These are phyloP conservation scores for Gastrophysa polygoni DNA, from an alignment of 2,888 invertebrate species.

Conservation along the genomic window DNA sequence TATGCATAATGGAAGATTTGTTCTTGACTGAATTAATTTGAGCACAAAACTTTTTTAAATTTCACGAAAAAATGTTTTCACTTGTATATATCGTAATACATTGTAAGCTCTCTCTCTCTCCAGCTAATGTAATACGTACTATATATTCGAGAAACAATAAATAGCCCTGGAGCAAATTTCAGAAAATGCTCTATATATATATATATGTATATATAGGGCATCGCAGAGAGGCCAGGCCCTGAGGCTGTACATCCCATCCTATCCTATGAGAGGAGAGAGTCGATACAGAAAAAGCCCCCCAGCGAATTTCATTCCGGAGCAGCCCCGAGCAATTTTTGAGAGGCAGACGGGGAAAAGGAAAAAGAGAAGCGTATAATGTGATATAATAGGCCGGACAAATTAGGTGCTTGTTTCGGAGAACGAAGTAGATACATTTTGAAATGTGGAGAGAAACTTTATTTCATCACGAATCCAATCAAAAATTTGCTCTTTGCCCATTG, in stretches of 20 bases:
- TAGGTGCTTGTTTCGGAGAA: background rate
- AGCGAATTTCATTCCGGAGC: background rate
- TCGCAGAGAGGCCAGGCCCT: background rate
- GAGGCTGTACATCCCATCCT: background rate
- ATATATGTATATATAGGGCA: background rate
- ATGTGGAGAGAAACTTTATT: too few species aligned
- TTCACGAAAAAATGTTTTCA: too few species aligned
- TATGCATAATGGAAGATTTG: too few species aligned
- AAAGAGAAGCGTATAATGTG: background rate
- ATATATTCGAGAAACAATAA: background rate
- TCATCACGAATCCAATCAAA: too few species aligned
- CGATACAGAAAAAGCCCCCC: background rate
- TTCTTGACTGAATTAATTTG: too few species aligned
- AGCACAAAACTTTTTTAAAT: too few species aligned
- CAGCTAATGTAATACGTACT: background rate
- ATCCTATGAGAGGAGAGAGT: background rate
- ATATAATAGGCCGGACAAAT: background rate
- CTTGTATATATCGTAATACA: too few species aligned
- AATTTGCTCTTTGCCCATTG: too few species aligned
- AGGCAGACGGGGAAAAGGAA: background rate
- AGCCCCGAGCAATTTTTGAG: background rate
- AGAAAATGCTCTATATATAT: background rate
- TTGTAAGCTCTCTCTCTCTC: background rate
- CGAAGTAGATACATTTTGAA: too few species aligned
- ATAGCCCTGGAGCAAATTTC: background rate